A percentile compares a stretch with the other conserved stretches of the same genome.
Conservation (phyloP, 2,888 invertebrate genomes). For the Halocaridina rubra region DNA sequence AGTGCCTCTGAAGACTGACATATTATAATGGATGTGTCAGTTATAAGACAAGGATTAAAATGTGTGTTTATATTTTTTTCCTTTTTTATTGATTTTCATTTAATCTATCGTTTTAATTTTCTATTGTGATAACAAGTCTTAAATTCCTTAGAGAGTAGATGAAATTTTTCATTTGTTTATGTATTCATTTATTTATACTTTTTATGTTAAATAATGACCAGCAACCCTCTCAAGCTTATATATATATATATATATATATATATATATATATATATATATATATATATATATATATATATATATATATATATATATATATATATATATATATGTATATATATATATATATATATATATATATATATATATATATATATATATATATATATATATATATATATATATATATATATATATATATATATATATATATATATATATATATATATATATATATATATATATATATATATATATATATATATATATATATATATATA, state of each 20-base stretch:
- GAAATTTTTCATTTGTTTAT: too few species aligned
- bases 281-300: not conserved
- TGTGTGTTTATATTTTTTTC: too few species aligned
- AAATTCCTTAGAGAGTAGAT: too few species aligned
- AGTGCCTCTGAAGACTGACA: too few species aligned
- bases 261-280: not conserved
- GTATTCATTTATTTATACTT: too few species aligned
- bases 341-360: not conserved
- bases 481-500: not conserved
- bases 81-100: too few species aligned
- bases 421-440: constrained; percentile 5
- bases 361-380: constrained; percentile 1
- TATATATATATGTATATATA: constrained; percentile 4
- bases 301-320: constrained; percentile 1
- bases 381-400: not conserved
- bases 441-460: not conserved
- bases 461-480: constrained; percentile 1
- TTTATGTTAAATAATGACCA: not conserved
- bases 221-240: not conserved
- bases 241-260: not conserved
- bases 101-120: too few species aligned
- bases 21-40: too few species aligned
- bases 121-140: too few species aligned
- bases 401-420: constrained; percentile 1
- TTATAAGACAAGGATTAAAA: too few species aligned